Conservation (phyloP, 2,888 invertebrate genomes). For the Choreutis nemorana region DNA sequence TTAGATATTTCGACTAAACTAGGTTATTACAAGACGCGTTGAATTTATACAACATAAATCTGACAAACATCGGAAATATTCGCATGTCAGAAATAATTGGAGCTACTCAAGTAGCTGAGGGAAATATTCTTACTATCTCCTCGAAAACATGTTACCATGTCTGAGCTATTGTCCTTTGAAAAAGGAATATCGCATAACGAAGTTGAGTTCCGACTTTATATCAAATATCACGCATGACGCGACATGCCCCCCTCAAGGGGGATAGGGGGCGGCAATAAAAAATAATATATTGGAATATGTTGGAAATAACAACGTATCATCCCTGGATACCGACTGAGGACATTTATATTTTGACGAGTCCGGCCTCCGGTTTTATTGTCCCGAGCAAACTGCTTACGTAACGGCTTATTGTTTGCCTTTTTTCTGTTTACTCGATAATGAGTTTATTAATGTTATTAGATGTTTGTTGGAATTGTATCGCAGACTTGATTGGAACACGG, state of each 20-base stretch:
- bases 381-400: conserved; percentile 47
- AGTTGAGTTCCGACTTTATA: conserved; percentile 66
- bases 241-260: conserved; percentile 25
- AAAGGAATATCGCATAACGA: conserved; percentile 65
- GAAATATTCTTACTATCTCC: conserved; percentile 52
- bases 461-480: too few relatives aligned
- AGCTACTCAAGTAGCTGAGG: conserved; percentile 40
- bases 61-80: conserved; percentile 31
- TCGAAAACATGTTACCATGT: conserved; percentile 54
- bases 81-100: conserved; percentile 57
- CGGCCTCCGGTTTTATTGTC: conserved; percentile 56
- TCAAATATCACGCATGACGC: conserved; percentile 67
- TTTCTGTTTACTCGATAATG: conserved; percentile 32
- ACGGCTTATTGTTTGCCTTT: conserved; percentile 18
- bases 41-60: neutral
- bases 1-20: neutral
- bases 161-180: conserved; percentile 62
- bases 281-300: conserved; percentile 70
- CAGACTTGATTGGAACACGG: too few relatives aligned
- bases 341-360: conserved; percentile 55
- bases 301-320: conserved; percentile 67
- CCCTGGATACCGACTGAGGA: conserved; percentile 50
- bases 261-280: conserved; percentile 59
- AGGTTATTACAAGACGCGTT: too few relatives aligned
- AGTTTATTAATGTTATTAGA: too few relatives aligned